Conservation (phyloP, 1,140 invertebrate genomes). For the Sinella curviseta region DNA sequence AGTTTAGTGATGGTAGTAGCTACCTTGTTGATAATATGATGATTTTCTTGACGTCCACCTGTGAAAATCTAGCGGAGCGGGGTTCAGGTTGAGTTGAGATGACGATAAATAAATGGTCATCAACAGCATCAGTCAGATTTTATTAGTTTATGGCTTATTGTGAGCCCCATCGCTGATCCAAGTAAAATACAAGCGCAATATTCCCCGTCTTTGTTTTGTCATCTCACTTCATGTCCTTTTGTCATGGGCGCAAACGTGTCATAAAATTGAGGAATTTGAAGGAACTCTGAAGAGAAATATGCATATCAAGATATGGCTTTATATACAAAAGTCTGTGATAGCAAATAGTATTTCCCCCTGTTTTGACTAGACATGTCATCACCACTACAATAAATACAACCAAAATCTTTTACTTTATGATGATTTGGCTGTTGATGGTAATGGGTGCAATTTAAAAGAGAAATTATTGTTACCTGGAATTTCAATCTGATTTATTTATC, state of each 20-base stretch:
- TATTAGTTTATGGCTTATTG: slow-evolving; percentile 14
- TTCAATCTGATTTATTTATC: background rate
- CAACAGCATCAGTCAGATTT: background rate
- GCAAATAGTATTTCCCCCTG: background rate
- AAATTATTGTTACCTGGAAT: background rate
- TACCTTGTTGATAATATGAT: too few species aligned
- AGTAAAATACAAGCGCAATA: too few species aligned
- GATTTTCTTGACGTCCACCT: slow-evolving; percentile 11
- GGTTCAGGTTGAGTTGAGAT: too few species aligned
- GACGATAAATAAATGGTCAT: background rate
- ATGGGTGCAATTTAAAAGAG: background rate
- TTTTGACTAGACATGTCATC: slow-evolving; percentile 6
- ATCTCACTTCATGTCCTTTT: background rate
- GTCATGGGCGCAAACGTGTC: background rate
- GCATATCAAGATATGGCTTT: too few species aligned
- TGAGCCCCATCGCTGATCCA: background rate
- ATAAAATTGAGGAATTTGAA: slow-evolving; percentile 9
- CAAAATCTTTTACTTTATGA: too few species aligned
- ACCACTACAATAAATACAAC: slow-evolving; percentile 12
- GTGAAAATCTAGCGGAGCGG: background rate
- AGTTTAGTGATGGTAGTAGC: too few species aligned
- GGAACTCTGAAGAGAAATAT: too few species aligned
- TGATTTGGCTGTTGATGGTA: background rate
- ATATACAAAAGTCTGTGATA: too few species aligned
- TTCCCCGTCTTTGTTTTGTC: background rate